A percentile compares a stretch with the other conserved stretches of the same genome.
phyloP scores from a whole-genome alignment of 92 coral and sea anemone species.

The Epizoanthus illoricatus region DNA sequence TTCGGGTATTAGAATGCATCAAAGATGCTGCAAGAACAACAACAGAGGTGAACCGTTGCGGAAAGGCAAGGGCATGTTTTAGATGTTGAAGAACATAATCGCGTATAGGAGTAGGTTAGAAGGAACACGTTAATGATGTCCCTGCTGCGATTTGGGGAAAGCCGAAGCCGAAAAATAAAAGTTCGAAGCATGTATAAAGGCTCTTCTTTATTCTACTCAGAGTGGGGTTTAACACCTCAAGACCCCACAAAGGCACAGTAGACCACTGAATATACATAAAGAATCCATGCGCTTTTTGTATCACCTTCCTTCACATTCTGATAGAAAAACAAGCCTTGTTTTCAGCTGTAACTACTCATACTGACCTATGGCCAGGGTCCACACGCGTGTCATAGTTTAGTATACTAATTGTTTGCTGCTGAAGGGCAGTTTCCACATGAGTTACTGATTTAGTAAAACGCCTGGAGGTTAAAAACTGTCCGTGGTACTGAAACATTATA shows the following conservation, averaged over 20 bases:
- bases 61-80: background rate
- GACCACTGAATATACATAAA: slow-evolving; percentile 8
- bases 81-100: background rate
- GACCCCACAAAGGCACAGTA: slow-evolving; percentile 25
- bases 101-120: background rate
- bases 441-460: background rate
- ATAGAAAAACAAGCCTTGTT: background rate
- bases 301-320: background rate
- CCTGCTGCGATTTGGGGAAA: slow-evolving; percentile 18
- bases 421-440: slow-evolving; percentile 1
- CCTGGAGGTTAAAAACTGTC: slow-evolving; percentile 23
- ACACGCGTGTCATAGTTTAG: slow-evolving; percentile 23
- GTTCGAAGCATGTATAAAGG: slow-evolving; percentile 27
- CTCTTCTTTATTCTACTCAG: slow-evolving; percentile 17
- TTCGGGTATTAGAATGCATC: background rate
- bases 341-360: background rate
- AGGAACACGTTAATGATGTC: slow-evolving; percentile 22
- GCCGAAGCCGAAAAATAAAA: background rate
- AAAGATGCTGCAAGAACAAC: background rate
- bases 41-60: background rate
- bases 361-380: background rate
- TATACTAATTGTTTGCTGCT: slow-evolving; percentile 25
- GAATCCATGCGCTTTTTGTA: slow-evolving; percentile 4
- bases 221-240: slow-evolving; percentile 29
- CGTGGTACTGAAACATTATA: slow-evolving; percentile 14